Conservation (phyloP, 2,797 vertebrate genomes). For the Babyrousa celebensis region DNA sequence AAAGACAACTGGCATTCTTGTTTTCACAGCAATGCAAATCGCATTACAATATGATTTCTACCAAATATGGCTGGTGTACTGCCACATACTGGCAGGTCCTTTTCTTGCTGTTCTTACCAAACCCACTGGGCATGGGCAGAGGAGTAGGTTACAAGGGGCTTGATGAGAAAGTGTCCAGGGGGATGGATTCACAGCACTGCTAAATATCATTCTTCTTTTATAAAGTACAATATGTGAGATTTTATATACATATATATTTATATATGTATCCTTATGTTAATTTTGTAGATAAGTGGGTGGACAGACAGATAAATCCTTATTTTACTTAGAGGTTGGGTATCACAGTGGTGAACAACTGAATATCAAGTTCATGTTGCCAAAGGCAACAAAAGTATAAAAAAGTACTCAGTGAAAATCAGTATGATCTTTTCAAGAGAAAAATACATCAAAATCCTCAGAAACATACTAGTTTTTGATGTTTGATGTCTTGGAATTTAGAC, state of each 20-base stretch:
- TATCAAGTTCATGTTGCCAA: slow-evolving; percentile 40
- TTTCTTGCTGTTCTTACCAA: neutral
- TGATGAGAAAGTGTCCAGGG: neutral
- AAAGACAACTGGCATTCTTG: neutral
- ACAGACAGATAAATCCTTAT: neutral
- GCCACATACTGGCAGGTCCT: neutral
- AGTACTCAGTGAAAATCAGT: neutral
- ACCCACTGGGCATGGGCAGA: neutral
- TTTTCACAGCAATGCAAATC: neutral
- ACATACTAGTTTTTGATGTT: slow-evolving; percentile 11
- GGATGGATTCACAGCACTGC: neutral
- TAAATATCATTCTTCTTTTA: neutral
- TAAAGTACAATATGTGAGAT: neutral
- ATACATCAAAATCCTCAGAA: slow-evolving; percentile 44
- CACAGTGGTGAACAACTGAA: neutral
- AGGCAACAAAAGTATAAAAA: slow-evolving; percentile 68
- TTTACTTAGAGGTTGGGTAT: neutral
- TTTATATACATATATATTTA: too few species aligned
- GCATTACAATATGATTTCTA: neutral
- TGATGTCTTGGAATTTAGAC: slow-evolving; percentile 51
- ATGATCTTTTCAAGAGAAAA: slow-evolving; percentile 16
- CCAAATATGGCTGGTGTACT: neutral
- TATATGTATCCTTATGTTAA: neutral
- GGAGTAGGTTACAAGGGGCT: neutral
- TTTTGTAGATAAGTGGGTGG: neutral